These are phyloP conservation scores for Acleris emargana DNA, from an alignment of 2,888 invertebrate genomes.

Conservation along the genomic window DNA sequence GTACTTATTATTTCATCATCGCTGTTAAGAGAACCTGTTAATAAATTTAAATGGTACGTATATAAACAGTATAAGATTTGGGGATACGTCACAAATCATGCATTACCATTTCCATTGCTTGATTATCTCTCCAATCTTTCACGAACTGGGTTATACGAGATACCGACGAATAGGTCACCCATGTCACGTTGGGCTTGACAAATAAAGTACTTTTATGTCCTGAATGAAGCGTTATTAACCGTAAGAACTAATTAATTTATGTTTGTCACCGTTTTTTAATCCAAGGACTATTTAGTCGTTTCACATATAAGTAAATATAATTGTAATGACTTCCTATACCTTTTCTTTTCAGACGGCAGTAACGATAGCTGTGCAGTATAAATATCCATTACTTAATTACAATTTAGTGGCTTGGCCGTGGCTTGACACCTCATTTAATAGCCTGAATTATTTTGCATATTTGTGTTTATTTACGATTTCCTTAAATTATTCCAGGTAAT, in stretches of 20 bases:
- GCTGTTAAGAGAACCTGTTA: too few relatives aligned
- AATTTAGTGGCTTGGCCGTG: background rate
- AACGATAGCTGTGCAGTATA: too few relatives aligned
- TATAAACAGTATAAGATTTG: background rate
- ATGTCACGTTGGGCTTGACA: constrained; percentile 11
- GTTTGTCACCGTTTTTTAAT: background rate
- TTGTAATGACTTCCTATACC: too few relatives aligned
- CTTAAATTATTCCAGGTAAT: constrained; percentile 6
- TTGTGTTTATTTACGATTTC: constrained; percentile 16
- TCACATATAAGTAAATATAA: too few relatives aligned
- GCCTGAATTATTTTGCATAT: constrained; percentile 14
- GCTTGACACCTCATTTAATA: constrained; percentile 15
- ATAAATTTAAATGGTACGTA: too few relatives aligned
- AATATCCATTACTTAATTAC: constrained; percentile 9
- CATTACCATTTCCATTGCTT: constrained; percentile 12
- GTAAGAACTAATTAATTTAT: background rate
- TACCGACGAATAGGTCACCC: constrained; percentile 23
- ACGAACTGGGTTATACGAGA: constrained; percentile 30
- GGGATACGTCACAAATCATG: constrained; percentile 4
- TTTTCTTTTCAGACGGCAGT: too few relatives aligned
- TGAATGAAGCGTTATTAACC: background rate
- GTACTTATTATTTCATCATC: too few relatives aligned
- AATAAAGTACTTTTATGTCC: constrained; percentile 6
- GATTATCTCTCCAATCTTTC: constrained; percentile 24
- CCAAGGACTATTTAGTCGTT: background rate